Evolutionary conservation across 2,888 invertebrate species (phyloP).

Genomic region (Tenthredo notha): DNA sequence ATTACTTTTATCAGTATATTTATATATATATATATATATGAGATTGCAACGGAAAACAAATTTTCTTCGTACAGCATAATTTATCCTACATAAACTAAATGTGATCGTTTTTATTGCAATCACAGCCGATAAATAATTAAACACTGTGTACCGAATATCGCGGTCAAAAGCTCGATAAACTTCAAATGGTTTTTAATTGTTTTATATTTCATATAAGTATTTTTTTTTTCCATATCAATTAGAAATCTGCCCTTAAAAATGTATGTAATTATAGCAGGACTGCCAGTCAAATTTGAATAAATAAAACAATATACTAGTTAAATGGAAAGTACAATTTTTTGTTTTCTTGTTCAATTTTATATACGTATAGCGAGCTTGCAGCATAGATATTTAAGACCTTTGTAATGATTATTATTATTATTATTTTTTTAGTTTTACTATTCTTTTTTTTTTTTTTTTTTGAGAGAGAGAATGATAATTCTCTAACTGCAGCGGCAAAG

Average conservation of each 20-base stretch:
- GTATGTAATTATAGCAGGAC: not conserved
- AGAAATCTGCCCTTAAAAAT: not conserved
- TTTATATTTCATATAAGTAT: not conserved
- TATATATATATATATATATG: not conserved
- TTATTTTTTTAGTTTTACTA: too few relatives aligned
- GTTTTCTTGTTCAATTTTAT: not conserved
- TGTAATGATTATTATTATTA: not conserved
- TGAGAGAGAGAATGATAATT: not conserved
- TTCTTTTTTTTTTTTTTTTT: not conserved
- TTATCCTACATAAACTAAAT: not conserved
- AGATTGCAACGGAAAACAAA: not conserved
- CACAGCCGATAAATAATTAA: slow-evolving; percentile 43
- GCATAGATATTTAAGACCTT: not conserved
- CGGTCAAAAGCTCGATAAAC: not conserved
- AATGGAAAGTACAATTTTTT: not conserved
- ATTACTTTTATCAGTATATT: not conserved
- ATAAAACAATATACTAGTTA: not conserved
- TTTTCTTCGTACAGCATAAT: not conserved
- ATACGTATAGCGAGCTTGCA: not conserved
- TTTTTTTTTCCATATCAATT: not conserved
- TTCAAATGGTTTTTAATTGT: not conserved
- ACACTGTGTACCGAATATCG: slow-evolving; percentile 34
- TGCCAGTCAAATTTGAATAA: not conserved
- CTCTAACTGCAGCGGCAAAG: not conserved
- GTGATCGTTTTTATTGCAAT: slow-evolving; percentile 16